phyloP scores from a whole-genome alignment of 2,797 vertebrate genomes.

The Sebastolobus alascanus region DNA sequence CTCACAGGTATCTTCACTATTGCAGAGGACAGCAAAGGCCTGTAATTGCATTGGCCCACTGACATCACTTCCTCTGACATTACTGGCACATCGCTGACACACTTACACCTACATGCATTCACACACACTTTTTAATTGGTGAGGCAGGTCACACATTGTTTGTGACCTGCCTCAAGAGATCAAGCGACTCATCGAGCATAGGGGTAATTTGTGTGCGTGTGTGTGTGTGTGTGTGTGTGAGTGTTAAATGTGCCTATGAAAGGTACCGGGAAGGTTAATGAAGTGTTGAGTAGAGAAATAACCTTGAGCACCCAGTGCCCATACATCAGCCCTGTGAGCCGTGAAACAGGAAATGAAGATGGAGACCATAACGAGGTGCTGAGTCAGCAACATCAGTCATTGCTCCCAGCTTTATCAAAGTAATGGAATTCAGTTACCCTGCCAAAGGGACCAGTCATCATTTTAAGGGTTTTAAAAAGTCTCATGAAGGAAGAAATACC shows the following conservation, averaged over 20 bases:
- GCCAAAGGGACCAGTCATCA: slow-evolving; percentile 66
- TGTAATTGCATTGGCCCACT: slow-evolving; percentile 29
- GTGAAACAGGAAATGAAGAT: slow-evolving; percentile 83
- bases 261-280: slow-evolving; percentile 79
- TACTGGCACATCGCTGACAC: slow-evolving; percentile 29
- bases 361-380: slow-evolving; percentile 81
- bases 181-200: slow-evolving; percentile 49
- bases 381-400: slow-evolving; percentile 84
- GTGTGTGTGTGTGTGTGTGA: background rate
- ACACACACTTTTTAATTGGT: slow-evolving; percentile 59
- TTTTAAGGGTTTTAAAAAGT: slow-evolving; percentile 56
- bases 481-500: slow-evolving; percentile 23
- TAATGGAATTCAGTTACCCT: slow-evolving; percentile 75
- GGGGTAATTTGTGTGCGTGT: slow-evolving; percentile 23
- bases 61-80: slow-evolving; percentile 51
- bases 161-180: slow-evolving; percentile 58
- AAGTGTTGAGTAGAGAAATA: slow-evolving; percentile 82
- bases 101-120: slow-evolving; percentile 38
- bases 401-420: slow-evolving; percentile 61
- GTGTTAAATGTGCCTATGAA: slow-evolving; percentile 59
- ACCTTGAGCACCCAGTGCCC: slow-evolving; percentile 78
- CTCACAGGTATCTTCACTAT: slow-evolving; percentile 7
- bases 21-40: slow-evolving; percentile 24
- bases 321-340: slow-evolving; percentile 80
- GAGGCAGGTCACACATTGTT: slow-evolving; percentile 52